These are phyloP conservation scores for Eupithecia subumbrata DNA, from an alignment of 2,888 invertebrate genomes.

Conservation along the genomic window DNA sequence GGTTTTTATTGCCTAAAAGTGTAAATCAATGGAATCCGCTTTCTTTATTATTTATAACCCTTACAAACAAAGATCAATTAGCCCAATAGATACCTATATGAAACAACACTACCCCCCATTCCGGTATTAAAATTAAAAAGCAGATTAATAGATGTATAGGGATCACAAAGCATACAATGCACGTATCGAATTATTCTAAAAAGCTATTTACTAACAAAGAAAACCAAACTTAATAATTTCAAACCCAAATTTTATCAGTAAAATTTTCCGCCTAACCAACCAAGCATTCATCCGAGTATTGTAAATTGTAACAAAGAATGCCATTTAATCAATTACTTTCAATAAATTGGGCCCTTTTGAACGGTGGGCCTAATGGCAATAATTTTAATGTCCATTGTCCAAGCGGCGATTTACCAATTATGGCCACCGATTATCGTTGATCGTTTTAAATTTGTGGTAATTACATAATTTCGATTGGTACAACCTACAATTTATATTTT, in stretches of 20 bases:
- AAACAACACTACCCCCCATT: too few relatives aligned
- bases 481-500: too few relatives aligned
- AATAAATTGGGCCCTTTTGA: conserved; percentile 67
- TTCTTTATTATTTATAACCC: too few relatives aligned
- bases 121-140: neutral
- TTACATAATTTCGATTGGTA: neutral
- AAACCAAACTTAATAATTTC: neutral
- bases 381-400: conserved; percentile 69
- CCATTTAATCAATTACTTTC: conserved; percentile 76
- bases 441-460: conserved; percentile 10
- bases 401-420: conserved; percentile 70
- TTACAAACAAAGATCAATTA: too few relatives aligned
- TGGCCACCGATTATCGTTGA: conserved; percentile 50
- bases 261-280: conserved; percentile 1
- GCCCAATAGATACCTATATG: too few relatives aligned
- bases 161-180: too few relatives aligned
- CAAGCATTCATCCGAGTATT: conserved; percentile 10
- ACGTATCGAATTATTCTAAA: too few relatives aligned
- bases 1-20: too few relatives aligned
- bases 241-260: neutral
- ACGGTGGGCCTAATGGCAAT: conserved; percentile 69
- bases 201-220: too few relatives aligned
- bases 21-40: too few relatives aligned
- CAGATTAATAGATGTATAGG: neutral
- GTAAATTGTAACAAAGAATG: conserved; percentile 60